These are phyloP conservation scores for Nephila pilipes DNA, from an alignment of 1,140 invertebrate species.

Conservation along the genomic window DNA sequence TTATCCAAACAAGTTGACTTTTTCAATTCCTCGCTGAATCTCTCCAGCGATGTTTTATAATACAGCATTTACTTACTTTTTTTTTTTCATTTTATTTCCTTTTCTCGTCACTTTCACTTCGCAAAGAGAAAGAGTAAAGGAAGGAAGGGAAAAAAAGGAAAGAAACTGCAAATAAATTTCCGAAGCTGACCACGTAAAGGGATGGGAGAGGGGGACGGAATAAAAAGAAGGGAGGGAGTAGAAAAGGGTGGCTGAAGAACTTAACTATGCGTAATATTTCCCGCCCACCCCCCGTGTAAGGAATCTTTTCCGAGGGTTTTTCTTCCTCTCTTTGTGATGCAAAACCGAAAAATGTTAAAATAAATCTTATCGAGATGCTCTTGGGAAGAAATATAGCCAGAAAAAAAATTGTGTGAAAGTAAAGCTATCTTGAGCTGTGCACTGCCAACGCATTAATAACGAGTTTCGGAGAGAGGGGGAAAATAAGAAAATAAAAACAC, in stretches of 20 bases:
- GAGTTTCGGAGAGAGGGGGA: neutral
- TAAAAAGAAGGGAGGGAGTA: neutral
- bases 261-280: constrained; percentile 19
- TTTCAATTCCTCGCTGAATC: neutral
- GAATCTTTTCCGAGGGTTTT: neutral
- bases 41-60: constrained; percentile 29
- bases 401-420: constrained; percentile 4
- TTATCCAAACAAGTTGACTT: constrained; percentile 34
- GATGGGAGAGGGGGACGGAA: neutral
- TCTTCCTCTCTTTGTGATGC: neutral
- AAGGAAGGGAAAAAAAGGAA: neutral
- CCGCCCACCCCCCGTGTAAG: neutral
- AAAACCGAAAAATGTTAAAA: constrained; percentile 31
- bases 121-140: neutral
- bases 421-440: neutral
- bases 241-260: neutral
- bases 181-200: constrained; percentile 38
- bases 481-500: neutral
- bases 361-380: constrained; percentile 34
- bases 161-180: constrained; percentile 38
- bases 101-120: neutral
- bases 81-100: neutral
- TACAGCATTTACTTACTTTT: neutral
- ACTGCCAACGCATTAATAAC: neutral
- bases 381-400: neutral